Percentiles rank a stretch among this genome's conserved stretches.
phyloP scores from a whole-genome alignment of 2,888 invertebrate species.

The Aelia acuminata region DNA sequence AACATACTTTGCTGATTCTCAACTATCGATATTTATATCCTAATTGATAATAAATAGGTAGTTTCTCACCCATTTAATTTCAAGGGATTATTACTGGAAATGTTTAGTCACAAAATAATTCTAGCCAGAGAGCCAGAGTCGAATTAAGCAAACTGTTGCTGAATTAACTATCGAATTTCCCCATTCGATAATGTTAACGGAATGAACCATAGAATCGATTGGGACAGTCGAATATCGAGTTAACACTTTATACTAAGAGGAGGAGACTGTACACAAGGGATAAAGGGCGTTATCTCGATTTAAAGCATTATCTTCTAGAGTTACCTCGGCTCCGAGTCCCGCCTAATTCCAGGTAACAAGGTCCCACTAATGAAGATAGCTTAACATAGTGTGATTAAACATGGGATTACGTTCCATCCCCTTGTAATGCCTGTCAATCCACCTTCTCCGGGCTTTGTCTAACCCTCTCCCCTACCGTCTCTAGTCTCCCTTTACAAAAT shows the following conservation, averaged over 20 bases:
- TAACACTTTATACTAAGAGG: not conserved
- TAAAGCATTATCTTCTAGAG: conserved; percentile 12
- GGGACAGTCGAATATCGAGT: not conserved
- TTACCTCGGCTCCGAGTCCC: not conserved
- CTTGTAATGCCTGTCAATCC: conserved; percentile 4
- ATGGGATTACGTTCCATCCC: conserved; percentile 7
- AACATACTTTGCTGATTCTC: not conserved
- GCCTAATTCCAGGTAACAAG: conserved; percentile 7
- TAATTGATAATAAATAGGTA: no score
- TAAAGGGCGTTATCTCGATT: not conserved
- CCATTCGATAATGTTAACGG: not conserved
- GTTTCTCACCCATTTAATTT: no score
- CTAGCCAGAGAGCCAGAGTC: not conserved
- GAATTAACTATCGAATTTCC: no score
- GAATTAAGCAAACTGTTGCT: not conserved
- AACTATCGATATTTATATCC: not conserved
- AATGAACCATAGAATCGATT: not conserved
- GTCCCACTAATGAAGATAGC: conserved; percentile 15
- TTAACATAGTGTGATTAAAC: not conserved
- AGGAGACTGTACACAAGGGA: not conserved
- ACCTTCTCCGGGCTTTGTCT: not conserved
- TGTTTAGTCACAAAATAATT: no score
- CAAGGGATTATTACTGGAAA: not conserved
- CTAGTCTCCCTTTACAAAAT: not conserved
- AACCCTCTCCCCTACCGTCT: not conserved